These are phyloP conservation scores for Sinosuthora webbiana DNA, from an alignment of 2,113 vertebrate species.

Conservation along the genomic window DNA sequence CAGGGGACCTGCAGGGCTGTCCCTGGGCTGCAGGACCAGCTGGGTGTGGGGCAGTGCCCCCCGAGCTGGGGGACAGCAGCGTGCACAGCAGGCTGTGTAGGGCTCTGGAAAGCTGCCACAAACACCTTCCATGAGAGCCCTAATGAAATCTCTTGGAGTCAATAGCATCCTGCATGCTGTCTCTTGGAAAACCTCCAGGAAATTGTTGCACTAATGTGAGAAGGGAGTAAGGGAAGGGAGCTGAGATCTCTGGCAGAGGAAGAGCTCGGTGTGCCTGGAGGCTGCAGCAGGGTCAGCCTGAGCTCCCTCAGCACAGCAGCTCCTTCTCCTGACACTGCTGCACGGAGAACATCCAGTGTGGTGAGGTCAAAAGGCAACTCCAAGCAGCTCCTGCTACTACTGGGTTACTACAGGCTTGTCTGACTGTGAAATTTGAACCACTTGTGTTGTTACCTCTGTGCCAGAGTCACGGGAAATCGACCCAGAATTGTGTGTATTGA, in stretches of 20 bases:
- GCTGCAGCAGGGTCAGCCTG: not conserved
- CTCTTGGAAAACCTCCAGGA: constrained; percentile 23
- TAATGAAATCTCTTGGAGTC: not conserved
- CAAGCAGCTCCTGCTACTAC: not conserved
- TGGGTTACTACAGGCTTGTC: not conserved
- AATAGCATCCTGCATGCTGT: not conserved
- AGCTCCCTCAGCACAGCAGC: not conserved
- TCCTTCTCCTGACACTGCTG: not conserved
- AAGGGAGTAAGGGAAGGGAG: not conserved
- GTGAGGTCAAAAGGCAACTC: not conserved
- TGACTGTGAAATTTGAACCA: not conserved
- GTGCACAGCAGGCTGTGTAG: too few relatives aligned
- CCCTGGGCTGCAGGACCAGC: not conserved
- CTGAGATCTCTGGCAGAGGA: not conserved
- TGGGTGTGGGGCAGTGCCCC: not conserved
- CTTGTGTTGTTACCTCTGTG: not conserved
- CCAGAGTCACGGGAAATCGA: not conserved
- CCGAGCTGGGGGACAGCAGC: not conserved
- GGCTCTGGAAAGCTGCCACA: not conserved
- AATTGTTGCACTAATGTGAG: not conserved
- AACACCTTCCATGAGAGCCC: not conserved
- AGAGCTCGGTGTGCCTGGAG: not conserved
- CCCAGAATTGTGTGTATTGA: accelerated
- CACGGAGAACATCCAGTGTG: not conserved
- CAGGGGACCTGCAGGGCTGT: not conserved